These are phyloP conservation scores for Scelioninae gen. 2 DNA, from an alignment of 2,888 invertebrate species.

Conservation along the genomic window DNA sequence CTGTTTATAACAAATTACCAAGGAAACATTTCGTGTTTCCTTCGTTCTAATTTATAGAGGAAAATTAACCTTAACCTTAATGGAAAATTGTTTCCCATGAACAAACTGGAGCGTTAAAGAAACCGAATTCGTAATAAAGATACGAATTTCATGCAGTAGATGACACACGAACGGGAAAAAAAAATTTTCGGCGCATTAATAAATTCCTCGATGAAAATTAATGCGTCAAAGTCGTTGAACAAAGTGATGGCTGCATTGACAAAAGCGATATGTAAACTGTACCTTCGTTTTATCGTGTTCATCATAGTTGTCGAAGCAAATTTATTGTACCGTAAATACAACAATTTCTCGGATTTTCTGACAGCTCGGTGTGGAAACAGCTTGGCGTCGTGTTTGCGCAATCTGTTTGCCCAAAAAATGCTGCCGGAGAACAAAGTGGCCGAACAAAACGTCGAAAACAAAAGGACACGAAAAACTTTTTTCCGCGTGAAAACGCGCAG, in stretches of 20 bases:
- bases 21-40: too few relatives aligned
- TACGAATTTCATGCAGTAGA: too few relatives aligned
- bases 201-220: constrained; percentile 1
- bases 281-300: constrained; percentile 40
- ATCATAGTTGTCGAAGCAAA: constrained; percentile 46
- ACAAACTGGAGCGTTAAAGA: too few relatives aligned
- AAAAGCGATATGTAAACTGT: constrained; percentile 6
- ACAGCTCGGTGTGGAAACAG: constrained; percentile 53
- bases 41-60: too few relatives aligned
- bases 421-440: constrained; percentile 6
- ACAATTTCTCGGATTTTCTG: constrained; percentile 36
- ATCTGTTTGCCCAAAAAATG: constrained; percentile 43
- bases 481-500: too few relatives aligned
- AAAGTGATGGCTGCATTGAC: too few relatives aligned
- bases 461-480: constrained; percentile 13
- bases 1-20: too few relatives aligned
- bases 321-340: constrained; percentile 50
- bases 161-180: too few relatives aligned
- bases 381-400: constrained; percentile 49
- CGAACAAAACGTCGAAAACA: not conserved
- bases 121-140: too few relatives aligned
- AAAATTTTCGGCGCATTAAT: too few relatives aligned
- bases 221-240: not conserved
- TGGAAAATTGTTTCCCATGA: too few relatives aligned
- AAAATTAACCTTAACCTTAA: too few relatives aligned